Percentiles rank a stretch among this genome's conserved stretches.
phyloP scores from a whole-genome alignment of 1,140 invertebrate genomes.

The Euura saliciscinereae region DNA sequence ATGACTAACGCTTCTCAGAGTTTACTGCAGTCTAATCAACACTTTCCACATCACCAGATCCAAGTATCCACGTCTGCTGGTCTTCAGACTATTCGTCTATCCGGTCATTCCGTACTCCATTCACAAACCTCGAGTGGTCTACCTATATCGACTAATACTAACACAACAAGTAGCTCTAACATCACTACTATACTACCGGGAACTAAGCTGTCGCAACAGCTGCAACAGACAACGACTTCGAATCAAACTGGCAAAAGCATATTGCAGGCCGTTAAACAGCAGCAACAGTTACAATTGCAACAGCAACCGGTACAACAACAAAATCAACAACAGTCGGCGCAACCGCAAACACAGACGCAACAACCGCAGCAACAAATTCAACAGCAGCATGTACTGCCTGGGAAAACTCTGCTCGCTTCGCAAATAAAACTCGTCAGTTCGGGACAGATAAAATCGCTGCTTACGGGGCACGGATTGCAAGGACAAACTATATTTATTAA shows the following conservation, averaged over 20 bases:
- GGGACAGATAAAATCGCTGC: conserved; percentile 54
- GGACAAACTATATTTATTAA: conserved; percentile 59
- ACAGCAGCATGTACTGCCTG: conserved; percentile 50
- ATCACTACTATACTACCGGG: conserved; percentile 50
- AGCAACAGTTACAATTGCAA: conserved; percentile 45
- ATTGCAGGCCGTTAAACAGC: conserved; percentile 52
- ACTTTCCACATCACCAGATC: conserved; percentile 57
- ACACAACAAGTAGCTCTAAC: conserved; percentile 32
- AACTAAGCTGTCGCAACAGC: conserved; percentile 45
- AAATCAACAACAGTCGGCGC: conserved; percentile 27
- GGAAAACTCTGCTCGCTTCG: conserved; percentile 54
- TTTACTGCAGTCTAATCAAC: conserved; percentile 55
- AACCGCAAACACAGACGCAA: conserved; percentile 31
- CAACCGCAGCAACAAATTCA: conserved; percentile 40
- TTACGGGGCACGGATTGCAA: conserved; percentile 54
- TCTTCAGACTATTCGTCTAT: conserved; percentile 62
- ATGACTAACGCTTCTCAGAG: conserved; percentile 48
- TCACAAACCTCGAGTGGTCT: conserved; percentile 42
- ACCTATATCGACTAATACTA: conserved; percentile 30
- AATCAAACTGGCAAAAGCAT: conserved; percentile 56
- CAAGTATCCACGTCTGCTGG: conserved; percentile 60
- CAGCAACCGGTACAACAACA: conserved; percentile 21
- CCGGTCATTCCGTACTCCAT: conserved; percentile 58
- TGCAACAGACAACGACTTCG: conserved; percentile 44
- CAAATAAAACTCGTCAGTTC: conserved; percentile 57